Evolutionary conservation across 2,888 invertebrate genomes (phyloP), one percentile per base, ranked within the genome.

Genomic region (Helobdella robusta): DNA sequence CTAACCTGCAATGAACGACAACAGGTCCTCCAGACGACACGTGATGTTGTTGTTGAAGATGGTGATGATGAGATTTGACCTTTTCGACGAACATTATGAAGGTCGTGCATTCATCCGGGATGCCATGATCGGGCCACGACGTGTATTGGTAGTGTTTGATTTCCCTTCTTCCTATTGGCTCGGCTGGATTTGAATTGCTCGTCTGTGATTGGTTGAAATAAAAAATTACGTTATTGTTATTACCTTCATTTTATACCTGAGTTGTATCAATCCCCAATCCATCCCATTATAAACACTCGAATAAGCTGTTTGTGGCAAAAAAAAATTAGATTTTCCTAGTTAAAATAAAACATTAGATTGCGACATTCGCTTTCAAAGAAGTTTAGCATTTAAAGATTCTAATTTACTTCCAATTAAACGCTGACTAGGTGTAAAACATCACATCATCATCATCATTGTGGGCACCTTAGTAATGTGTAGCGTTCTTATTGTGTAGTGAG

Each of bases 91-190:
- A 98, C 82, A 94, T 92, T 70, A 98, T 83, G 83, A 98, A 93
- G 0, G 97, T 95, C 0, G 97, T 95, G 0, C 97, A 94, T 81
- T 97, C 94, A 78, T 95, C 95, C 1, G 97, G 97, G 2, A 98
- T 97, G 1, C 84, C 97, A 76, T 98, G 97, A 81, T 98, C 98
- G 0, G 97, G 97, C 97, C 98, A 98, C 3, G 95, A 95, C 0
- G 97, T 97, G 78, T 97, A 98, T 81, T 98, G 97, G 72, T 95
- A 83, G 78, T 98, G 97, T 74, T 92, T 90, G 62, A 98, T 87
- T 79, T 97, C 95, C 0, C 97, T 85, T 28, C 91, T 86, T 76
- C 77, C 78, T n/a, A n/a, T n/a, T n/a, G n/a, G n/a, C n/a, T n/a
- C n/a, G n/a, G n/a, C n/a, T n/a, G n/a, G n/a, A n/a, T n/a, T n/a